phyloP scores from a whole-genome alignment of 1,140 invertebrate genomes.

The Sycophaga agraensis region DNA sequence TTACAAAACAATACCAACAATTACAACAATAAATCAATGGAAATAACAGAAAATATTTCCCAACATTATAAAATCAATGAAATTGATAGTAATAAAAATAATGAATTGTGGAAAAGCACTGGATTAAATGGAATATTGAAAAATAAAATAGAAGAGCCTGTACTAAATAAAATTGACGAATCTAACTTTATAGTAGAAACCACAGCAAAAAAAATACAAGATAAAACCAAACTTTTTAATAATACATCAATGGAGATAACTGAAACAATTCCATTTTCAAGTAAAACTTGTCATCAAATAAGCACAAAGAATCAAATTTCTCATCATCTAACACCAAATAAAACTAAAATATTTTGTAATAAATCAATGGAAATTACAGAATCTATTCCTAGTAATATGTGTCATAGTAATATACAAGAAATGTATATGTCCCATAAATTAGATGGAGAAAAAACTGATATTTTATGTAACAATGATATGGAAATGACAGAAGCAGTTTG shows the following conservation, averaged over 20 bases:
- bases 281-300: not conserved
- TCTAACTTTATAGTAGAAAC: too few species aligned
- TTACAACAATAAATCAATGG: conserved; percentile 23
- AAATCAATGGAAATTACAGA: not conserved
- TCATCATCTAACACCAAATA: not conserved
- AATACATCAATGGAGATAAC: conserved; percentile 28
- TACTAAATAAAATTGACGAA: too few species aligned
- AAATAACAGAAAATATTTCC: not conserved
- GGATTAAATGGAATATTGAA: too few species aligned
- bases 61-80: not conserved
- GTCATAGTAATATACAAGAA: not conserved
- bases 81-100: too few species aligned
- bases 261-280: not conserved
- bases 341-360: not conserved
- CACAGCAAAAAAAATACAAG: not conserved
- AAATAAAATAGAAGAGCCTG: too few species aligned
- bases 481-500: conserved; percentile 15
- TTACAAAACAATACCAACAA: conserved; percentile 23
- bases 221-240: conserved; percentile 5
- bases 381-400: not conserved
- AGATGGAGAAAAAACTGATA: conserved; percentile 3
- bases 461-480: conserved; percentile 19
- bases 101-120: too few species aligned
- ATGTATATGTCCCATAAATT: not conserved
- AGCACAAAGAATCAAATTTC: not conserved